These are phyloP conservation scores for Erythrocebus patas DNA, from an alignment of 2,113 vertebrate genomes.

Conservation along the genomic window DNA sequence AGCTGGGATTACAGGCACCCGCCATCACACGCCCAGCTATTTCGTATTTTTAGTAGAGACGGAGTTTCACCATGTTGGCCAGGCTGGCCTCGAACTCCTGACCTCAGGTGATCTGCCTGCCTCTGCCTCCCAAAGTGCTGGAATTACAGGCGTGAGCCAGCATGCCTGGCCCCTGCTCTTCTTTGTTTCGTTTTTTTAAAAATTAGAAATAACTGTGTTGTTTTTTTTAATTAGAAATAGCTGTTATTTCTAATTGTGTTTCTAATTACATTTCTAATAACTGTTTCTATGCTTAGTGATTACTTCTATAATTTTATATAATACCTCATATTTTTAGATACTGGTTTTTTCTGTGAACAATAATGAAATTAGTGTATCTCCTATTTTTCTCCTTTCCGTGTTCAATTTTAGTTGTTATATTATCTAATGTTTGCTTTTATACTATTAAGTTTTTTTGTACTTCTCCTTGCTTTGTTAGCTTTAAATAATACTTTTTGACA, in stretches of 20 bases:
- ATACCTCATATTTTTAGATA: background rate
- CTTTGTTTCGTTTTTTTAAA: background rate
- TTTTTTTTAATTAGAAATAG: background rate
- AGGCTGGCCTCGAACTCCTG: no score
- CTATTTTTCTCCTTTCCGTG: background rate
- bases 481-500: background rate
- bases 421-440: background rate
- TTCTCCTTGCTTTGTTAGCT: background rate
- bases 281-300: background rate
- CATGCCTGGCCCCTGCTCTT: no score
- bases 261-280: no score
- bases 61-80: no score
- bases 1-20: no score
- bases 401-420: background rate
- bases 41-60: no score
- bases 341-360: background rate
- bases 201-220: no score
- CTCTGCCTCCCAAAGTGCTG: no score
- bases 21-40: no score
- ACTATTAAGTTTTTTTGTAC: background rate
- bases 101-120: no score
- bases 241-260: no score
- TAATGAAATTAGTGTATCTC: background rate
- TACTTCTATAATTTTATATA: background rate
- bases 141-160: no score